Base-by-base conservation (phyloP, 2,797 vertebrate species). In the Enteromius anoplus region DNA sequence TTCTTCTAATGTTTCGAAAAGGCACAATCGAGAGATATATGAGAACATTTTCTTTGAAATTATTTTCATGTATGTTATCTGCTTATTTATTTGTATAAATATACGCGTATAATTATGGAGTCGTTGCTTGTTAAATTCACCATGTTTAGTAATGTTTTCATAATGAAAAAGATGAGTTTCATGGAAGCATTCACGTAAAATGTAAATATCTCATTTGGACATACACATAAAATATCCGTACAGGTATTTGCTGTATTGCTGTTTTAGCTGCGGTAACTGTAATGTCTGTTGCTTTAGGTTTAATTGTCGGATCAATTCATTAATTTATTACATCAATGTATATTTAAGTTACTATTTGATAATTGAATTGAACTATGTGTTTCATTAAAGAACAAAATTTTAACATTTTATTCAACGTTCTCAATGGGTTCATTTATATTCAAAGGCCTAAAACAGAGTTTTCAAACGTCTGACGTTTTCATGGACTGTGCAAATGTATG, bases 131-230 rank as follows among this genome's bases (percentile, higher is more conserved):
- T 96, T 95, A 93, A 95, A 96, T 91, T 96, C 95, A 97, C 94
- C 89, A 89, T 95, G 94, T 96, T 97, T 94, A 91, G 89, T 96
- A 94, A 93, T 94, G 95, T 96, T 96, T 95, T 95, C 93, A 93
- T 93, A 85, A 88, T 88, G 87, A 91, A 92, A 93, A 94, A 86
- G 87, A 92, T 88, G 92, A 93, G 94, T 94, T 95, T 92, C 93
- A 92, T 94, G 90, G 92, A 94, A 84, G 90, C 94, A 92, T 94
- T 94, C 88, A 91, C 93, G 95, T 96, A 96, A 94, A 93, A 93
- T 99, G 97, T 98, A 99, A 98, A 99, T 99, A 98, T 95, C 94
- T 96, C 96, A 96, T 96, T 95, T 92, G 91, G 93, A 94, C 93
- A 94, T 94, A 95, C 96, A 97, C 95, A 97, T 82, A 95, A 96